Conservation (phyloP, 1,140 invertebrate genomes). For the Forficula auricularia region DNA sequence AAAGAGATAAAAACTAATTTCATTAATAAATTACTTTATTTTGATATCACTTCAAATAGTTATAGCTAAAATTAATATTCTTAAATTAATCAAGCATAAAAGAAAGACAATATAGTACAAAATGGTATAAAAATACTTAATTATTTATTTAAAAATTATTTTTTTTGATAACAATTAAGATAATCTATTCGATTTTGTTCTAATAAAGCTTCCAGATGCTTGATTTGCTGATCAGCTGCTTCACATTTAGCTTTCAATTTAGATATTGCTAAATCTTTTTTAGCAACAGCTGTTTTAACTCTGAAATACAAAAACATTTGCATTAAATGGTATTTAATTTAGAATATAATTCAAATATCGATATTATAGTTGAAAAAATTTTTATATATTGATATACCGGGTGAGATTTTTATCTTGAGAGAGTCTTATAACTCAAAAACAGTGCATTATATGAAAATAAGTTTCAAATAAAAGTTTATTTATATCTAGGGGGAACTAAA, state of each 20-base stretch:
- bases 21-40: too few relatives aligned
- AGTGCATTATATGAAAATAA: not conserved
- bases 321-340: not conserved
- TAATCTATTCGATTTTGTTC: constrained; percentile 56
- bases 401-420: not conserved
- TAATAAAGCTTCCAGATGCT: constrained; percentile 52
- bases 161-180: constrained; percentile 15
- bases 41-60: too few relatives aligned
- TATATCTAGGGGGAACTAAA: not conserved
- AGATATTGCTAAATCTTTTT: constrained; percentile 55
- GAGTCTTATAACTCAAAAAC: not conserved
- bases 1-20: too few relatives aligned
- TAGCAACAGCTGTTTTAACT: constrained; percentile 55
- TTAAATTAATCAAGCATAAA: too few relatives aligned
- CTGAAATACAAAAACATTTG: constrained; percentile 27
- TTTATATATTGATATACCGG: not conserved
- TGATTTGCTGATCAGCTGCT: constrained; percentile 45
- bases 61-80: too few relatives aligned
- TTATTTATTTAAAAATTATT: too few relatives aligned
- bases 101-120: too few relatives aligned
- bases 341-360: not conserved
- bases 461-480: not conserved
- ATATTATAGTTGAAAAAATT: not conserved
- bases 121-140: too few relatives aligned
- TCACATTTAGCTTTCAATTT: constrained; percentile 47